phyloP scores from a whole-genome alignment of 2,113 vertebrate genomes.

The Cygnus atratus region DNA sequence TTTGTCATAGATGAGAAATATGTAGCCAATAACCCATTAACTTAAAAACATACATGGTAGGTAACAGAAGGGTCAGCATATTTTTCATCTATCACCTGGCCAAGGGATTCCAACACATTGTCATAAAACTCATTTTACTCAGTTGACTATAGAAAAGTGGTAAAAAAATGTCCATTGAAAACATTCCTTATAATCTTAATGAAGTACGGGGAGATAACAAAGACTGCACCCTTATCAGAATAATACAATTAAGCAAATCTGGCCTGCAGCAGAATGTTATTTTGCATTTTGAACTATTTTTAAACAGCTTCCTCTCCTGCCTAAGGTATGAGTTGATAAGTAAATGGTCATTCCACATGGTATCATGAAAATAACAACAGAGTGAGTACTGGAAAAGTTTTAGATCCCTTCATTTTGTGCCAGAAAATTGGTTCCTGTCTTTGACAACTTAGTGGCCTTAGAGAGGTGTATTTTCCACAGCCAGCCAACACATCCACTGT shows the following conservation, averaged over 20 bases:
- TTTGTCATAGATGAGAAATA: background rate
- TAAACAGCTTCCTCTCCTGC: background rate
- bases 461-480: background rate
- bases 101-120: background rate
- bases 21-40: background rate
- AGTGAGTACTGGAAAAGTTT: background rate
- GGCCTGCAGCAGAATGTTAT: background rate
- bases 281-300: conserved; percentile 4
- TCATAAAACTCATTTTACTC: background rate
- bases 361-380: background rate
- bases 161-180: background rate
- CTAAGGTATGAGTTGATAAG: background rate
- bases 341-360: background rate
- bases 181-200: background rate
- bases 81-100: background rate
- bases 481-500: background rate
- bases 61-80: background rate
- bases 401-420: background rate
- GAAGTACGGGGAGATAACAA: background rate
- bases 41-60: background rate
- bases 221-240: background rate
- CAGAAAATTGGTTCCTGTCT: background rate
- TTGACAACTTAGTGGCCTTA: background rate
- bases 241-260: background rate
- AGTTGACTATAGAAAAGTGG: background rate